These are phyloP conservation scores for Daubentonia madagascariensis DNA, from an alignment of 2,113 vertebrate genomes.

Conservation along the genomic window DNA sequence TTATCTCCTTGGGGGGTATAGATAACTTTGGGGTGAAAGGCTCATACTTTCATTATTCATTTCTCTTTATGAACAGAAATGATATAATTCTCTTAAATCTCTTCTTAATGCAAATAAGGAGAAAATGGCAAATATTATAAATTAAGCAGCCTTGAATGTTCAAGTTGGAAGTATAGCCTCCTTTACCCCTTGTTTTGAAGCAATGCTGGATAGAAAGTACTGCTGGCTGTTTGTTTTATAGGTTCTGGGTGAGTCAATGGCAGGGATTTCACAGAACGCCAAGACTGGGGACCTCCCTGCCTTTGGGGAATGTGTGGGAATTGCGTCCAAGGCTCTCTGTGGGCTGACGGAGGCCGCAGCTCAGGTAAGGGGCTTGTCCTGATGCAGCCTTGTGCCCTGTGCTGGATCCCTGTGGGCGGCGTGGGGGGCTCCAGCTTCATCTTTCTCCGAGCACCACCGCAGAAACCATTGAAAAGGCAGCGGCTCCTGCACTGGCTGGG, in stretches of 20 bases:
- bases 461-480: neutral
- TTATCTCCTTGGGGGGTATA: neutral
- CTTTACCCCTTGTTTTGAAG: neutral
- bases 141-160: neutral
- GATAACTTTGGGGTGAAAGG: neutral
- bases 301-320: slow-evolving; percentile 95
- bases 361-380: slow-evolving; percentile 87
- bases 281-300: slow-evolving; percentile 94
- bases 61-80: slow-evolving; percentile 10
- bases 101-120: neutral
- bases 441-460: neutral
- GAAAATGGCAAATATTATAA: neutral
- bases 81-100: neutral
- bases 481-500: neutral
- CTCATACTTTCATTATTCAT: neutral
- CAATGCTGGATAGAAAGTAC: neutral
- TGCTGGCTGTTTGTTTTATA: slow-evolving; percentile 68
- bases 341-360: slow-evolving; percentile 97
- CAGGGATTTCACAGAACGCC: slow-evolving; percentile 98
- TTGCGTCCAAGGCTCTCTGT: slow-evolving; percentile 97
- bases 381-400: neutral
- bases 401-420: neutral
- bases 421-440: too few relatives aligned
- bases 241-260: slow-evolving; percentile 98
- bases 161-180: neutral